Conservation (phyloP, 2,888 invertebrate genomes). For the Lycocerus yunnanus region DNA sequence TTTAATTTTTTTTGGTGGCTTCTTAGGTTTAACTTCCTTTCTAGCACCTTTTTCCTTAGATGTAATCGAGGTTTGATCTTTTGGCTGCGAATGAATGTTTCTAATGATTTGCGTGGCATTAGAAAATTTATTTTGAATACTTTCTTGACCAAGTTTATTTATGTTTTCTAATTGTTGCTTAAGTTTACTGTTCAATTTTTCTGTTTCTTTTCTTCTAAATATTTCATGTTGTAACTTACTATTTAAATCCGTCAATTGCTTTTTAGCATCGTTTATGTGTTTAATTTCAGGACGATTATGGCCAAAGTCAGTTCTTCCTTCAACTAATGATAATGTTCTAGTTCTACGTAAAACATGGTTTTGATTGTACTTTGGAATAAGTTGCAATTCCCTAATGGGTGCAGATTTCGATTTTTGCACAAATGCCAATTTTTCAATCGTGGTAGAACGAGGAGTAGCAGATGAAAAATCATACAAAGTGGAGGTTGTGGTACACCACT, state of each 20-base stretch:
- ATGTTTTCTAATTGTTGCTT: constrained; percentile 61
- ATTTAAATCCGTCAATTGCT: constrained; percentile 52
- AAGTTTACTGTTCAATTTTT: constrained; percentile 64
- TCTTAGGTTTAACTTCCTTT: background rate
- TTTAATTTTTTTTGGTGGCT: background rate
- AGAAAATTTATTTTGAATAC: background rate
- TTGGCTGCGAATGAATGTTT: background rate
- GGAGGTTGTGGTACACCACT: constrained; percentile 49
- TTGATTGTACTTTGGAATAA: background rate
- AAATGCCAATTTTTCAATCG: constrained; percentile 14
- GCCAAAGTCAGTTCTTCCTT: background rate
- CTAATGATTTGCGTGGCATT: background rate
- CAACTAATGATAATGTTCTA: constrained; percentile 35
- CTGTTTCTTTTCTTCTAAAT: constrained; percentile 64
- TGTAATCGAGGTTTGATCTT: background rate
- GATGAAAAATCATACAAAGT: constrained; percentile 12
- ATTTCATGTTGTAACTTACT: constrained; percentile 67
- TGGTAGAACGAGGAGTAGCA: constrained; percentile 21
- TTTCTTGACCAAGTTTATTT: background rate
- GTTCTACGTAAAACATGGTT: constrained; percentile 20
- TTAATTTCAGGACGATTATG: constrained; percentile 9
- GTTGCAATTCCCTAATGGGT: constrained; percentile 34
- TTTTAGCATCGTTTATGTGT: constrained; percentile 17
- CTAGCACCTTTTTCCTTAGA: background rate
- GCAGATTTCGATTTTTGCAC: constrained; percentile 46